Conservation (phyloP, 2,113 vertebrate genomes). For the Rhinichthys klamathensis region DNA sequence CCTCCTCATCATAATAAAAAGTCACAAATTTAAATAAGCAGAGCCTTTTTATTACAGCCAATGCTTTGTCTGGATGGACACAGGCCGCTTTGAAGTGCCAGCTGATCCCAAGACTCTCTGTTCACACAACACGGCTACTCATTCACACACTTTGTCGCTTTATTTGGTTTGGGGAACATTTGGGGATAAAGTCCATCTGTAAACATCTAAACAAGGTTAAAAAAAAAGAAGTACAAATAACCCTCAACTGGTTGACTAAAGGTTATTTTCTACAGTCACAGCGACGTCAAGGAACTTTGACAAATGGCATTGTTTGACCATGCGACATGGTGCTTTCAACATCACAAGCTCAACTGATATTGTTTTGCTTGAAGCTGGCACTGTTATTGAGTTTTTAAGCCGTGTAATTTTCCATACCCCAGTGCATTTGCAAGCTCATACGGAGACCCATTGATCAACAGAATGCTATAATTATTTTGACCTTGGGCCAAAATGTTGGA, state of each 20-base stretch:
- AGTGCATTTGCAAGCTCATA: constrained; percentile 11
- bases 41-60: constrained; percentile 19
- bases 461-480: constrained; percentile 39
- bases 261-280: background rate
- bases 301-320: background rate
- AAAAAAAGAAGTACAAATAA: constrained; percentile 14
- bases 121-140: background rate
- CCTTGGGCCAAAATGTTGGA: constrained; percentile 39
- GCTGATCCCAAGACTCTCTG: constrained; percentile 3
- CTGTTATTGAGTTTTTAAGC: constrained; percentile 24
- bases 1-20: background rate
- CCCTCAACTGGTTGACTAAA: background rate
- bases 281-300: background rate
- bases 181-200: background rate
- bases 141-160: constrained; percentile 9
- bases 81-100: constrained; percentile 31
- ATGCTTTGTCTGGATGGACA: constrained; percentile 10
- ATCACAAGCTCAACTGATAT: background rate
- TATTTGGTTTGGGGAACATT: no score
- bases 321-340: background rate
- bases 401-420: constrained; percentile 15
- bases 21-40: constrained; percentile 31
- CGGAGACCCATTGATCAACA: constrained; percentile 9
- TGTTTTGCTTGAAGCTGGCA: background rate
- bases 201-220: constrained; percentile 2